Evolutionary conservation across 1,140 invertebrate genomes (phyloP).

Genomic region (Eufriesea mexicana): DNA sequence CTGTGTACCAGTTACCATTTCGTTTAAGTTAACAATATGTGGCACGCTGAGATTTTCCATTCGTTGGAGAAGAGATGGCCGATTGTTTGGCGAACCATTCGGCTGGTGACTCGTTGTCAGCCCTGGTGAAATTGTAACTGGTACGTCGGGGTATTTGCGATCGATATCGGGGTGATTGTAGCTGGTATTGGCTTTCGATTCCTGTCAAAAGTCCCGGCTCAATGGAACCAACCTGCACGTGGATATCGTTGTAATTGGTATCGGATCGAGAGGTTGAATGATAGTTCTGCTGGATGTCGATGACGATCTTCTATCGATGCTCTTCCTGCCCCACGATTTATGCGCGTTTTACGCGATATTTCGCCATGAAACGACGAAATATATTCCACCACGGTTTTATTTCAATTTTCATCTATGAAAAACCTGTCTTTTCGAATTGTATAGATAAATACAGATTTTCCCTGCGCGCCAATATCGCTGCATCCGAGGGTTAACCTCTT

Average conservation of each 20-base stretch:
- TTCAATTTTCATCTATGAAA: too few species aligned
- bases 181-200: conserved; percentile 14
- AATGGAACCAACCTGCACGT: background rate
- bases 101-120: background rate
- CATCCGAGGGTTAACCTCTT: too few species aligned
- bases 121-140: conserved; percentile 3
- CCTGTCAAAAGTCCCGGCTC: conserved; percentile 15
- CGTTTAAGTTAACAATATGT: conserved; percentile 1
- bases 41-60: background rate
- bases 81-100: conserved; percentile 7
- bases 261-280: background rate
- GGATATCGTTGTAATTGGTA: conserved; percentile 17
- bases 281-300: background rate
- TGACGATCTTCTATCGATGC: background rate
- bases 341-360: too few species aligned
- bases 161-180: conserved; percentile 6
- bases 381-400: too few species aligned
- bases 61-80: background rate
- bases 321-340: background rate
- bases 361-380: too few species aligned
- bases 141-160: background rate
- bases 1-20: background rate
- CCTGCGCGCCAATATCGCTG: too few species aligned
- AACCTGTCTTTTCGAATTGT: too few species aligned
- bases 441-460: too few species aligned